These are phyloP conservation scores for Uromys caudimaculatus DNA, from an alignment of 2,797 vertebrate genomes.

Conservation along the genomic window DNA sequence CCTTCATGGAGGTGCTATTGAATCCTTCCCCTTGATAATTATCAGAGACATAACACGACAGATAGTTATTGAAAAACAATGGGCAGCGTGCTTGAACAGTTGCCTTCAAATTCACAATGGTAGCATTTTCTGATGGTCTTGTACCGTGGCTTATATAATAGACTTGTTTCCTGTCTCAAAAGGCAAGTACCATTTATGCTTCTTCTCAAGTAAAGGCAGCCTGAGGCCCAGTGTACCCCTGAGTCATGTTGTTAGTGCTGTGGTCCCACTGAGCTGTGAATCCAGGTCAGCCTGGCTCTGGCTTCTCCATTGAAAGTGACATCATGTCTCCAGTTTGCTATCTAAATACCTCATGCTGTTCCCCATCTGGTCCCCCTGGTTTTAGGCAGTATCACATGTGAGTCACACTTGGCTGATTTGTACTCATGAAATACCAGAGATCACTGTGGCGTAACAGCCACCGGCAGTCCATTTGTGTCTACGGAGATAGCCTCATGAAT, in stretches of 20 bases:
- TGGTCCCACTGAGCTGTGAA: neutral
- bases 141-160: neutral
- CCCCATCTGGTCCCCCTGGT: constrained; percentile 51
- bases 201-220: neutral
- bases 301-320: neutral
- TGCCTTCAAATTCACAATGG: neutral
- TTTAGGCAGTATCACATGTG: constrained; percentile 23
- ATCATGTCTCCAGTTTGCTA: neutral
- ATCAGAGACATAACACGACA: too few species aligned
- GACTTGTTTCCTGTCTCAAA: neutral
- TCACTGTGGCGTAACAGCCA: neutral
- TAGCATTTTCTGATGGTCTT: neutral
- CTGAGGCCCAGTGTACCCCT: neutral
- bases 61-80: neutral
- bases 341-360: neutral
- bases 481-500: neutral
- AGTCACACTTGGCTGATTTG: constrained; percentile 58
- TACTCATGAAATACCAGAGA: constrained; percentile 38
- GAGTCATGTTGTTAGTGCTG: rapidly evolving
- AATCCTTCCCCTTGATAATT: neutral
- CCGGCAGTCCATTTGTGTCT: neutral
- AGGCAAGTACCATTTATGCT: neutral
- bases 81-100: neutral
- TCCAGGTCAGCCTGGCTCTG: neutral
- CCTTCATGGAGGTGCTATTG: neutral